Percentiles rank a stretch among this genome's conserved stretches.
Evolutionary conservation across 2,113 vertebrate species (phyloP).

Genomic region (Muscicapa adusta): DNA sequence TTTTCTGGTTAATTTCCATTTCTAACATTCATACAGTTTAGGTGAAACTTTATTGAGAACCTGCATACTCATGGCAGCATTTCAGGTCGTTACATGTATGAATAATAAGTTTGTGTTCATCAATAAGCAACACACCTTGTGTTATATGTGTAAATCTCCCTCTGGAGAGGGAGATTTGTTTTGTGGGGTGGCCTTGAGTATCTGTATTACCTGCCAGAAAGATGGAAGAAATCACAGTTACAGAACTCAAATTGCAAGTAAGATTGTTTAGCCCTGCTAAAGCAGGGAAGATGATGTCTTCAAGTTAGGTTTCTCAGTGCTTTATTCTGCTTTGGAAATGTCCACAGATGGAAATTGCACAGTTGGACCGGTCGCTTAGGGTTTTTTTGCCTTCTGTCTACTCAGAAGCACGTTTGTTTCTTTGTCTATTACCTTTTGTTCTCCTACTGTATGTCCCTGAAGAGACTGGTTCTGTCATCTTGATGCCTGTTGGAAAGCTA

Average conservation of each 20-base stretch:
- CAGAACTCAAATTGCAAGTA: background rate
- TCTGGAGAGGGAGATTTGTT: background rate
- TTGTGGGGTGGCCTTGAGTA: background rate
- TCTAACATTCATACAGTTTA: background rate
- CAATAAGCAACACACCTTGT: background rate
- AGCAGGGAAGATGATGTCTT: background rate
- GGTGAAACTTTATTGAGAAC: background rate
- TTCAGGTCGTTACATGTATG: background rate
- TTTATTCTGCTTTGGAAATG: background rate
- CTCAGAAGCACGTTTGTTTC: background rate
- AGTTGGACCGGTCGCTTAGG: background rate
- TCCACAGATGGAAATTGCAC: background rate
- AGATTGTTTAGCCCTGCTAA: background rate
- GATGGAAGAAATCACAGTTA: background rate
- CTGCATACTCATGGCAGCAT: background rate
- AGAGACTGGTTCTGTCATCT: background rate
- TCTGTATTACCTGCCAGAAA: background rate
- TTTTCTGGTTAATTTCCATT: background rate
- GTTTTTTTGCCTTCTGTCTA: background rate
- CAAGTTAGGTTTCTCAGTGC: background rate
- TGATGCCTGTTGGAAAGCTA: background rate
- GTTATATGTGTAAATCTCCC: background rate
- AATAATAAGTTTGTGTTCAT: background rate
- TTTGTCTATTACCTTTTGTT: background rate
- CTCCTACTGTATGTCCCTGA: fast-evolving